Base-by-base conservation (phyloP, 2,797 vertebrate genomes). In the Tapirus indicus region DNA sequence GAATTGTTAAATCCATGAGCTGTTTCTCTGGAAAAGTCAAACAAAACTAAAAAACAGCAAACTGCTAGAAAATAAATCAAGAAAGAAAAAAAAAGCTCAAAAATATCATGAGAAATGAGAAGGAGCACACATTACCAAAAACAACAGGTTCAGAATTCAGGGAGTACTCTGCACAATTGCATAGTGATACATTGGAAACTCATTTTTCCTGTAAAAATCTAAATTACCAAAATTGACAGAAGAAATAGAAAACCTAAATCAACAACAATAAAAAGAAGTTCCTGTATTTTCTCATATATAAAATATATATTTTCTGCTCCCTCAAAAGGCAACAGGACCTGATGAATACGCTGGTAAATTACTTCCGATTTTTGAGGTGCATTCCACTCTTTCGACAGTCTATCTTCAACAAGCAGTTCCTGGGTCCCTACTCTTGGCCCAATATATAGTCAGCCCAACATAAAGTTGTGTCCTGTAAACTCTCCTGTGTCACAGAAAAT, bases 21-120 rank as follows among this genome's bases (percentile, higher is more conserved):
- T 80, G n/a, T 71, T 91, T 88, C 77, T 93, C 72, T 74, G 62
- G 82, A 38, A 69, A 88, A 91, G 86, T 66, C 74, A 83, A 90
- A 80, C 49, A 49, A 83, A 83, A 85, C 68, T 47, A 44, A 78
- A 78, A 93, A 90, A 60, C 20, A 54, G 44, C 27, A 29, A 44
- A 64, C 5, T 54, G 74, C 44, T 71, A 32, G 71, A 74, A 78
- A 74, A 82, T 17, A 29, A 27, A 16, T n/a, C 16, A 6, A 71
- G 58, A 38, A 62, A 35, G 38, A 21, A 20, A 56, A 49, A 66
- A 69, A 29, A 13, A 18, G 4, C 1, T 29, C 29, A 7, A 44
- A 32, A 12, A 3, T 23, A n/a, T 6, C 6, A 4, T 62, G 23
- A 90, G 66, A 88, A 41, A 52, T 4, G 16, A 60, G 58, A 14